Percentiles rank a stretch among this genome's conserved stretches.
These are phyloP conservation scores for Sitta carolinensis DNA, from an alignment of 2,797 vertebrate species.

Conservation along the genomic window DNA sequence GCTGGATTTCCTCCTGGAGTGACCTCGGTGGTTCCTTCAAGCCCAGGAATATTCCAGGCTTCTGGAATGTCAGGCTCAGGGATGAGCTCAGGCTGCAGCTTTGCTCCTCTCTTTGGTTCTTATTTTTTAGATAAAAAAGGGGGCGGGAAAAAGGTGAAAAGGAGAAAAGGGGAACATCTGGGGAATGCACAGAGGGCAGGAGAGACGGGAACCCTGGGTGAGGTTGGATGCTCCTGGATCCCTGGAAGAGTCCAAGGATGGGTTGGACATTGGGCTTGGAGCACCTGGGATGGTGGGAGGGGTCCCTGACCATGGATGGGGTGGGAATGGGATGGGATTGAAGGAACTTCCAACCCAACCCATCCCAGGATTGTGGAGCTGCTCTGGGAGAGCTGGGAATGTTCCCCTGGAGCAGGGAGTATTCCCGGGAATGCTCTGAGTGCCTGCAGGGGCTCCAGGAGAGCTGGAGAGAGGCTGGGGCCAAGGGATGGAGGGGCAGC, in stretches of 20 bases:
- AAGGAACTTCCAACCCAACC: too few species aligned
- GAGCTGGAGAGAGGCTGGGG: too few species aligned
- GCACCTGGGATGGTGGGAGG: neutral
- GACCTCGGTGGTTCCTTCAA: neutral
- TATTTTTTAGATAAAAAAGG: neutral
- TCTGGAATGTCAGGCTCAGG: neutral
- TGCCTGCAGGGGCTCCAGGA: too few species aligned
- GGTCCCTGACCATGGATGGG: neutral
- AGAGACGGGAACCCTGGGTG: neutral
- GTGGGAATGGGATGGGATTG: neutral
- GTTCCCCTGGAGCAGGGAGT: too few species aligned
- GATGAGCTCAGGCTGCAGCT: neutral
- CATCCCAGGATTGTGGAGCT: too few species aligned
- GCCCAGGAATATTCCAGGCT: neutral
- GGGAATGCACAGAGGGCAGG: neutral
- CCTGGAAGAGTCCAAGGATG: neutral
- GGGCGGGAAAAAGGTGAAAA: neutral
- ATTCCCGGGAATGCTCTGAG: too few species aligned
- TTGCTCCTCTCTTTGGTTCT: neutral
- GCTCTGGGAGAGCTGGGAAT: too few species aligned
- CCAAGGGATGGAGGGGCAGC: too few species aligned
- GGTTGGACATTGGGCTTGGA: neutral
- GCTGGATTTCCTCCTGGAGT: neutral
- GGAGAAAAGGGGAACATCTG: neutral
- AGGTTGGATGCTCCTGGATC: neutral